Base-by-base conservation (phyloP, 2,113 vertebrate species). In the Callopanchax toddi region DNA sequence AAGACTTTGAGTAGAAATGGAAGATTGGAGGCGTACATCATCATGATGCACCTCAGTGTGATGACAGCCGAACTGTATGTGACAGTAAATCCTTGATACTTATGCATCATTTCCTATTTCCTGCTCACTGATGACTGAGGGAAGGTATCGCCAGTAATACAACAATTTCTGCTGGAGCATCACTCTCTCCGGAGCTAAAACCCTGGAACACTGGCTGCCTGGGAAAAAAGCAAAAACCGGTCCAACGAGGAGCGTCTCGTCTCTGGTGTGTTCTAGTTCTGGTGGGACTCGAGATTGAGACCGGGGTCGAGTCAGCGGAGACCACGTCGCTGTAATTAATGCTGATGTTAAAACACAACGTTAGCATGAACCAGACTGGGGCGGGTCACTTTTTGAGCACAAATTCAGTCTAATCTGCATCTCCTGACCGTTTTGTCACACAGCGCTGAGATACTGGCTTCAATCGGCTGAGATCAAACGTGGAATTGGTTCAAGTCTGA, bases 31-130 rank as follows among this genome's bases (percentile, higher is more conserved):
- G 79, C 60, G 70, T 85, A 78, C 23, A 82, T 89, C 83, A 83
- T 60, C 53, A 32, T 40, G 71, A 67, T 67, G 76, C 84, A 66
- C 83, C 78, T 82, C 83, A 40, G 57, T 63, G 81, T 62, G 79
- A 54, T 86, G 87, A 82, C 85, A 83, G 81, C 75, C 58, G 32
- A 48, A 62, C 77, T 70, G 69, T 21, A 71, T 74, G 68, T 76
- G 81, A 79, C 82, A 80, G 83, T 86, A 89, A 89, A 87, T 89
- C 87, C 83, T 74, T 29, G 37, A 61, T 80, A 83, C 87, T 83
- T 78, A 85, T 76, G 85, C 83, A 89, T 89, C 82, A 80, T 87
- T 80, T 83, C 71, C 79, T 78, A 69, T 78, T 80, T 78, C 60
- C 60, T 36, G 64, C 78, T 74, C 60, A 1, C 49, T 71, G 77